Percentiles rank a stretch among this genome's conserved stretches.
These are phyloP conservation scores for Cheilosia vulpina DNA, from an alignment of 2,888 invertebrate species.

Conservation along the genomic window DNA sequence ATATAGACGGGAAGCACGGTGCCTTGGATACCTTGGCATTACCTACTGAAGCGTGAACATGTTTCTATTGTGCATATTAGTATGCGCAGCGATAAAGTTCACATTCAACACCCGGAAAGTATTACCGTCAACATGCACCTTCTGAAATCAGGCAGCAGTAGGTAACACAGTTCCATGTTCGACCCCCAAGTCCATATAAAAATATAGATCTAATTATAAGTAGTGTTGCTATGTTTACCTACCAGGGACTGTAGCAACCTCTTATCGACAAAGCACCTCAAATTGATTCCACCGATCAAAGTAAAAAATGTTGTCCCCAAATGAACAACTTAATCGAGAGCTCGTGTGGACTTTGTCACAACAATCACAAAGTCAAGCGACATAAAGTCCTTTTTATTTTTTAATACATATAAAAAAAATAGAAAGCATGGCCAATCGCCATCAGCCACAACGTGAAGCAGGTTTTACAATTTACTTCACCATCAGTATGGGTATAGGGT, in stretches of 20 bases:
- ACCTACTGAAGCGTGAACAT: too few relatives aligned
- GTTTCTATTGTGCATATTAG: too few relatives aligned
- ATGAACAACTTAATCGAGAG: conserved; percentile 46
- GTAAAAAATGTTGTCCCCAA: conserved; percentile 49
- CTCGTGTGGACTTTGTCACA: conserved; percentile 39
- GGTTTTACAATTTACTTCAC: conserved; percentile 2
- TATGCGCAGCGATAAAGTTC: too few relatives aligned
- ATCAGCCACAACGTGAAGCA: conserved; percentile 10
- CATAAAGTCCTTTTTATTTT: conserved; percentile 19
- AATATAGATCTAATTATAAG: too few relatives aligned
- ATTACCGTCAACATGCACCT: too few relatives aligned
- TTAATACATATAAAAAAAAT: background rate
- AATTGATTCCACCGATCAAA: conserved; percentile 50
- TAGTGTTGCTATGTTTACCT: background rate
- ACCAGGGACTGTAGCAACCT: background rate
- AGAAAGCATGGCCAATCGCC: background rate
- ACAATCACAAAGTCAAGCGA: conserved; percentile 32
- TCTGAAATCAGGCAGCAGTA: too few relatives aligned
- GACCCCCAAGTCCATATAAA: too few relatives aligned
- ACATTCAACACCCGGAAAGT: too few relatives aligned
- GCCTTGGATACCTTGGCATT: too few relatives aligned
- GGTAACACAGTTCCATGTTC: too few relatives aligned
- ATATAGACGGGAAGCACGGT: too few relatives aligned
- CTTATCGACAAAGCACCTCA: conserved; percentile 34
- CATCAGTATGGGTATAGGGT: background rate